These are phyloP conservation scores for Papilio elwesi DNA, from an alignment of 2,888 invertebrate species.

Conservation along the genomic window DNA sequence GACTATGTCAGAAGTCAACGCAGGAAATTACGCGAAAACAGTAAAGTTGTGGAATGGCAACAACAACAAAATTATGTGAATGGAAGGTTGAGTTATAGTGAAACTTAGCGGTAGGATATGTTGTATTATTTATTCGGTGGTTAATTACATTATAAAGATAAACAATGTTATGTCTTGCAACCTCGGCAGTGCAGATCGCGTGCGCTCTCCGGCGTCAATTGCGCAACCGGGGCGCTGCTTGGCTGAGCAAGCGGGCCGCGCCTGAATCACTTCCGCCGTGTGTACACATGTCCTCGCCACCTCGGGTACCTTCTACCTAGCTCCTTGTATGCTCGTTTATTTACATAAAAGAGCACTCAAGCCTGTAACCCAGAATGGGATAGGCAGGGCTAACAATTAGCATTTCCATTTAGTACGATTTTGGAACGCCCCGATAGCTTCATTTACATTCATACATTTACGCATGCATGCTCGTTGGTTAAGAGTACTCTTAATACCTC, in stretches of 20 bases:
- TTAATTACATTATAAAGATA: slow-evolving; percentile 10
- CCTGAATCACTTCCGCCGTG: slow-evolving; percentile 75
- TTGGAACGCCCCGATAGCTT: too few relatives aligned
- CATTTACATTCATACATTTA: too few relatives aligned
- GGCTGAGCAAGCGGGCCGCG: slow-evolving; percentile 73
- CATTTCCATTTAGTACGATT: too few relatives aligned
- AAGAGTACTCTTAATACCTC: too few relatives aligned
- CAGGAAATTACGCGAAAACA: too few relatives aligned
- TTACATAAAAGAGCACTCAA: background rate
- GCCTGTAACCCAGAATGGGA: background rate
- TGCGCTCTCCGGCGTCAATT: slow-evolving; percentile 55
- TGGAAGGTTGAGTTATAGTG: too few relatives aligned
- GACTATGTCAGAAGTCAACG: too few relatives aligned
- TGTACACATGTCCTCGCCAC: slow-evolving; percentile 73
- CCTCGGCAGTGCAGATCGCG: slow-evolving; percentile 47
- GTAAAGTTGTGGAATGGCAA: too few relatives aligned
- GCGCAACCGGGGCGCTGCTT: slow-evolving; percentile 68
- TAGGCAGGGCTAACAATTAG: background rate
- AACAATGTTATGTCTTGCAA: slow-evolving; percentile 35
- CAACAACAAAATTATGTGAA: too few relatives aligned
- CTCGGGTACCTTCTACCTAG: slow-evolving; percentile 47
- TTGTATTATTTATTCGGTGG: too few relatives aligned
- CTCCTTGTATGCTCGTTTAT: background rate
- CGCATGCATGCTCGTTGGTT: too few relatives aligned
- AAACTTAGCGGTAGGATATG: too few relatives aligned